A percentile compares a stretch with the other conserved stretches of the same genome.
phyloP scores from a whole-genome alignment of 2,888 invertebrate species.

The Thera obeliscata region DNA sequence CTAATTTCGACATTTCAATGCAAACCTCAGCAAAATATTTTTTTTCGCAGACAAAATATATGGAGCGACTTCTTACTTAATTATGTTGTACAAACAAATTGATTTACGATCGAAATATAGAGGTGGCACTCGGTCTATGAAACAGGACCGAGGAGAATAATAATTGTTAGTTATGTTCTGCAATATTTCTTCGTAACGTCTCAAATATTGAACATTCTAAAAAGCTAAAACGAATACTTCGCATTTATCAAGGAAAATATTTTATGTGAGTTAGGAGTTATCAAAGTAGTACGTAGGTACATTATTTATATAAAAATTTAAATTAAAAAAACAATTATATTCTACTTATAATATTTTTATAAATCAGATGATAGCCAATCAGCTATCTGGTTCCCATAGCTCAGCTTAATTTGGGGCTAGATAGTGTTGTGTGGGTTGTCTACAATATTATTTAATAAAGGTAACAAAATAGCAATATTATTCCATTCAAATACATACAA shows the following conservation, averaged over 20 bases:
- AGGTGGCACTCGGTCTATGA: constrained; percentile 2
- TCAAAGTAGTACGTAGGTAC: too few species aligned
- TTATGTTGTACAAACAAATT: constrained; percentile 20
- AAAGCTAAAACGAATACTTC: too few species aligned
- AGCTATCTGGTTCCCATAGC: too few species aligned
- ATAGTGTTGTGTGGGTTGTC: too few species aligned
- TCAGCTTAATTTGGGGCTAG: too few species aligned
- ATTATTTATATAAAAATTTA: too few species aligned
- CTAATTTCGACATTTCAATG: constrained; percentile 38
- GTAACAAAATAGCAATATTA: neutral
- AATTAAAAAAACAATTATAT: too few species aligned
- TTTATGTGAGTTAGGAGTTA: too few species aligned
- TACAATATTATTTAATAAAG: neutral
- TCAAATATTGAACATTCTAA: too few species aligned
- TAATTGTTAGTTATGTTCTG: neutral
- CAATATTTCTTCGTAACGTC: neutral
- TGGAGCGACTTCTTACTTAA: constrained; percentile 29
- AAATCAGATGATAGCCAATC: too few species aligned
- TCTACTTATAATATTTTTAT: too few species aligned
- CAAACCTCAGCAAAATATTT: constrained; percentile 35
- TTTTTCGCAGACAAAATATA: constrained; percentile 27
- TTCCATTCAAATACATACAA: constrained; percentile 3
- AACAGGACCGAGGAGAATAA: constrained; percentile 2
- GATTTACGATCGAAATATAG: constrained; percentile 12
- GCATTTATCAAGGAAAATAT: too few species aligned